Conservation (phyloP, 2,113 vertebrate genomes). For the Zosterops pallidus region DNA sequence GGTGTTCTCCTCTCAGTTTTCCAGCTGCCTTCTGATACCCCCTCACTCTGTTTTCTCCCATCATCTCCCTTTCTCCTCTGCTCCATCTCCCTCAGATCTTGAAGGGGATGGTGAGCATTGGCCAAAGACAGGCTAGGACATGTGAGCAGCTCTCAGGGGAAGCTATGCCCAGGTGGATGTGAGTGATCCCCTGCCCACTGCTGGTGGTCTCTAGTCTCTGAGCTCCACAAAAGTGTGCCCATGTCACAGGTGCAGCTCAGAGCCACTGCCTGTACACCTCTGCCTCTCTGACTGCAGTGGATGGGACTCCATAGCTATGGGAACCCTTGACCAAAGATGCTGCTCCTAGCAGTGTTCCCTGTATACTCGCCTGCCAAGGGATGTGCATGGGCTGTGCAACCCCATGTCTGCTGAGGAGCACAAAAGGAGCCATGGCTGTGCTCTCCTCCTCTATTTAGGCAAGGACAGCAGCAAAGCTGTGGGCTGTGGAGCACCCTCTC, state of each 20-base stretch:
- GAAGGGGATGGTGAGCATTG: background rate
- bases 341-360: background rate
- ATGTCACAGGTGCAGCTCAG: background rate
- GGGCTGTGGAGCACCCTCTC: background rate
- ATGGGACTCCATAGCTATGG: background rate
- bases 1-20: background rate
- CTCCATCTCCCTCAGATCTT: background rate
- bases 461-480: background rate
- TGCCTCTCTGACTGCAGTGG: background rate
- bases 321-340: background rate
- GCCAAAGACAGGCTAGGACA: background rate
- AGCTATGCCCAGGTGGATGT: background rate
- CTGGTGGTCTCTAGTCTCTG: background rate
- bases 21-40: background rate
- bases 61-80: background rate
- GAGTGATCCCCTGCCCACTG: accelerated
- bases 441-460: background rate
- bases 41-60: background rate
- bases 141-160: background rate
- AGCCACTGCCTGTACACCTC: accelerated
- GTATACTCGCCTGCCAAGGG: background rate
- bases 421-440: background rate
- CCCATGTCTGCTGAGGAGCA: background rate
- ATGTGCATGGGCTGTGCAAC: background rate
- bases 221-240: background rate